Evolutionary conservation across 2,113 vertebrate species (phyloP), one percentile per base, ranked within the genome.

Genomic region (Elephantulus edwardii): DNA sequence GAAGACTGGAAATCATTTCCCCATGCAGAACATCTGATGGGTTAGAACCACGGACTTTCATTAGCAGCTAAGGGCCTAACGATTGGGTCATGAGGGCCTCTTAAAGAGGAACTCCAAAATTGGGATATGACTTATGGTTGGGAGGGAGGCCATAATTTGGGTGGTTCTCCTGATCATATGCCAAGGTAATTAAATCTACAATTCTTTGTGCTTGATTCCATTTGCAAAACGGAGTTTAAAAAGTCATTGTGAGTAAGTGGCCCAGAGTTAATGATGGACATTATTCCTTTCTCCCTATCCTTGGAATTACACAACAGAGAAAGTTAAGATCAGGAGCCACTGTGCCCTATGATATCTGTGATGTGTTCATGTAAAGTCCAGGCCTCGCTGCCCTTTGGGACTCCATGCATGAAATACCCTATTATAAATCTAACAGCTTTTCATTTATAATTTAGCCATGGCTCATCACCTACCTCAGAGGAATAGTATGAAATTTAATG

Each of bases 381-480:
- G n/a, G 40, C n/a, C 26, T 88, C 54, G 56, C 80, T 81, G 80
- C 56, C 40, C 91, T 77, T 4, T 11, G 81, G 75, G 75, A 74
- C 81, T 88, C 54, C 33, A 28, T 28, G 50, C 81, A 75, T 87
- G 88, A 92, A 86, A 91, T 44, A 54, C n/a, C 66, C 46, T 26
- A 35, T 79, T 82, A 81, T 24, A 56, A 75, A 71, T 80, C 84
- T 60, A 92, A 91, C 78, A 46, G 50, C 81, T 66, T 89, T 86
- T 90, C 83, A 79, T 92, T 82, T 92, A 87, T 79, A 54, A 85
- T 90, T 95, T 81, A 94, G 77, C 76, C 33, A 85, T 54, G 84
- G 80, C 38, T 95, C 92, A 91, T 92, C 90, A 78, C 35, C 68
- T 52, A 12, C 62, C 77, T 89, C 77, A 79, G 90, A 95, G 80